Evolutionary conservation across 2,113 vertebrate genomes (phyloP).

Genomic region (Chiloscyllium plagiosum): DNA sequence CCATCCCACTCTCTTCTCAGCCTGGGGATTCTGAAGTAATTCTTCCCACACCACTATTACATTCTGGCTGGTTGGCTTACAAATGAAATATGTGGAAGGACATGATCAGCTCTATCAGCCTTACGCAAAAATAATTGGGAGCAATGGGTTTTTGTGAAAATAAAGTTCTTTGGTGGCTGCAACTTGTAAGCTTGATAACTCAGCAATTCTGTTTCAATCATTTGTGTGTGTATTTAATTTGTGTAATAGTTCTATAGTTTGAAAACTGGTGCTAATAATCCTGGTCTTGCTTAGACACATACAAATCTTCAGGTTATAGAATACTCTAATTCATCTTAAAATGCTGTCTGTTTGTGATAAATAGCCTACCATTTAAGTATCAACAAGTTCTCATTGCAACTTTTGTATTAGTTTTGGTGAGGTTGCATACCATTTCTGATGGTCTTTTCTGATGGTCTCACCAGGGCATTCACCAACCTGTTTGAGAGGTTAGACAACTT

Average conservation of each 20-base stretch:
- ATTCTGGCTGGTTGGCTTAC: background rate
- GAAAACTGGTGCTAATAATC: background rate
- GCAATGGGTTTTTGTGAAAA: slow-evolving; percentile 6
- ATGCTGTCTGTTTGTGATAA: background rate
- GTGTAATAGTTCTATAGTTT: background rate
- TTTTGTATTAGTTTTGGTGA: background rate
- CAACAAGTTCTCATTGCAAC: background rate
- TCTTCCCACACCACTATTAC: background rate
- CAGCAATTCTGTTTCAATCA: background rate
- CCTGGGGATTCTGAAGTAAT: background rate
- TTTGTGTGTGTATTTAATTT: background rate
- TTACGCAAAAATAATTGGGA: background rate
- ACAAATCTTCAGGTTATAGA: background rate
- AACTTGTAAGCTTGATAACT: background rate
- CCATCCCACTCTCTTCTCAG: background rate
- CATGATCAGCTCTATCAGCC: background rate
- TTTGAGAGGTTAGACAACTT: background rate
- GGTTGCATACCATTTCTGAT: background rate
- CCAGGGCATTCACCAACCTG: background rate
- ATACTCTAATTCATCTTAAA: background rate
- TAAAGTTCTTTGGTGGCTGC: background rate
- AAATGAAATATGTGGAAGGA: background rate
- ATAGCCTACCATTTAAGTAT: background rate
- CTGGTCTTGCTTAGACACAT: background rate
- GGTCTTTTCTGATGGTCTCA: background rate